Percentiles rank a stretch among this genome's conserved stretches.
phyloP scores from a whole-genome alignment of 2,888 invertebrate species.

The Drosophila mayaguana region DNA sequence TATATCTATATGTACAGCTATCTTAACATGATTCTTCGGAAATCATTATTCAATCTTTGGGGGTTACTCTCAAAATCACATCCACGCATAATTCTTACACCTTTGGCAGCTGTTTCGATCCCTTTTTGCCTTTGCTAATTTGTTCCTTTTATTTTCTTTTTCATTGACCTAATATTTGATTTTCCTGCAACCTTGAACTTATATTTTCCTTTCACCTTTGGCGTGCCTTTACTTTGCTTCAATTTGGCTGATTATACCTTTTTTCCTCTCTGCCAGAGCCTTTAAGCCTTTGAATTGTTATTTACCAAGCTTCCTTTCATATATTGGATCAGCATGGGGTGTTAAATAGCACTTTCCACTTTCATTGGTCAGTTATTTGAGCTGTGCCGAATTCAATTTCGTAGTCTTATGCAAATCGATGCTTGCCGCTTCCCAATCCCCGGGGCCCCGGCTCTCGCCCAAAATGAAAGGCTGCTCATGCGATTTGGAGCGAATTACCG shows the following conservation, averaged over 20 bases:
- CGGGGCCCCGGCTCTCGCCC: constrained; percentile 1
- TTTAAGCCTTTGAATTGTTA: constrained; percentile 1
- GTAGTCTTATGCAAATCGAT: constrained; percentile 66
- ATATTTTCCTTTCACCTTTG: constrained; percentile 14
- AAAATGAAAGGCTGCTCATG: constrained; percentile 70
- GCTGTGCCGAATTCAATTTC: constrained; percentile 20
- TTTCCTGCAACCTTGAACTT: constrained; percentile 30
- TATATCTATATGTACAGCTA: not conserved
- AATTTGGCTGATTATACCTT: not conserved
- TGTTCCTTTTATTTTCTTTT: not conserved
- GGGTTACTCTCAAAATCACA: not conserved
- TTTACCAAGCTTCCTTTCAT: constrained; percentile 5
- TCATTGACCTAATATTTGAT: not conserved
- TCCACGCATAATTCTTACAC: too few relatives aligned
- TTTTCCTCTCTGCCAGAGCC: not conserved
- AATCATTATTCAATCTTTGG: not conserved
- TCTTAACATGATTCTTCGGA: too few relatives aligned
- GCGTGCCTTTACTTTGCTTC: not conserved
- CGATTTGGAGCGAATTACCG: constrained; percentile 76
- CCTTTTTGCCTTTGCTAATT: not conserved
- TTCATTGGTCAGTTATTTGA: constrained; percentile 20
- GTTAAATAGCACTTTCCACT: constrained; percentile 37
- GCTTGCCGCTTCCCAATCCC: not conserved
- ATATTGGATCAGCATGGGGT: constrained; percentile 19
- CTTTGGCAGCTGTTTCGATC: not conserved